Evolutionary conservation across 2,113 vertebrate genomes (phyloP).

Genomic region (Arvicanthis niloticus): DNA sequence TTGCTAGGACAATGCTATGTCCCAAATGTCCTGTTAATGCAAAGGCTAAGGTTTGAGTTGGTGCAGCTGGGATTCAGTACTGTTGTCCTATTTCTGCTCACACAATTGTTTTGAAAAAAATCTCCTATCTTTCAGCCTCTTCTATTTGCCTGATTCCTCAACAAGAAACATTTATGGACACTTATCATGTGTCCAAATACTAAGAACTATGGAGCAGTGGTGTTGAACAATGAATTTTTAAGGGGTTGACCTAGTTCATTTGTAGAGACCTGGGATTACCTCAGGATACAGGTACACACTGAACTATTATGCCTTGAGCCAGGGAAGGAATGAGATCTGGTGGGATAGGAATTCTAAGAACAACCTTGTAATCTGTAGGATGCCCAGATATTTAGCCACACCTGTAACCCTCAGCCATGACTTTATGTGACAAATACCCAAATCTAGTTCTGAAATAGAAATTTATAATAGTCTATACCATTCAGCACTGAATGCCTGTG

Average conservation of each 20-base stretch:
- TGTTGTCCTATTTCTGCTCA: neutral
- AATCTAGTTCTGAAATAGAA: neutral
- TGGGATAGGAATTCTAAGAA: too few relatives aligned
- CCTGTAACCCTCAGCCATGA: neutral
- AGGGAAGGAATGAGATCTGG: neutral
- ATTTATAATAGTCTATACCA: neutral
- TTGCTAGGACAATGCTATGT: neutral
- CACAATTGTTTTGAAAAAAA: neutral
- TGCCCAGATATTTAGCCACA: neutral
- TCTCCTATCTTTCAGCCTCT: neutral
- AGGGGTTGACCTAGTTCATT: neutral
- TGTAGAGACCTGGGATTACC: neutral
- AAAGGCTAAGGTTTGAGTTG: neutral
- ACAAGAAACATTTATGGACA: neutral
- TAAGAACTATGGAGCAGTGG: neutral
- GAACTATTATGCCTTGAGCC: neutral
- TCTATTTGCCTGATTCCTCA: neutral
- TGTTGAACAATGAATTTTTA: neutral
- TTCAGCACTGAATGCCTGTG: neutral
- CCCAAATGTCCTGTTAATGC: neutral
- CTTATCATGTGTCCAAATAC: neutral
- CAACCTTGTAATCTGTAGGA: neutral
- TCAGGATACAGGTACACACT: neutral
- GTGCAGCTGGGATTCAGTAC: neutral
- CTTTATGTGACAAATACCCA: neutral